A percentile compares a stretch with the other conserved stretches of the same genome.
Evolutionary conservation across 2,888 invertebrate genomes (phyloP).

Genomic region (Rhingia rostrata): DNA sequence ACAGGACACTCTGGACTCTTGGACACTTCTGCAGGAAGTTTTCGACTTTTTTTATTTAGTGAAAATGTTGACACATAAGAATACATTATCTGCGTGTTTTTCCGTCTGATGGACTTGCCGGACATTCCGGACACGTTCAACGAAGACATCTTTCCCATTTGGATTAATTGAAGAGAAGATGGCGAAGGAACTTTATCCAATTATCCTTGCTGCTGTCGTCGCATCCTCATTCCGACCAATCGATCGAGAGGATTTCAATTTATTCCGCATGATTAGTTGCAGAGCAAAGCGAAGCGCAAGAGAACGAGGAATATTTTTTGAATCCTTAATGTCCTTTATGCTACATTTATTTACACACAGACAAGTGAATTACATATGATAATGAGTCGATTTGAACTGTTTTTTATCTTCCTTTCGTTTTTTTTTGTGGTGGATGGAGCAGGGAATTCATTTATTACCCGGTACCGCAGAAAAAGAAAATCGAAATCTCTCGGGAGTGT

Average conservation of each 20-base stretch:
- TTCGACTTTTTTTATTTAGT: conserved; percentile 53
- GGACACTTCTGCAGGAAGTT: conserved; percentile 68
- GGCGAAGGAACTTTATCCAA: conserved; percentile 62
- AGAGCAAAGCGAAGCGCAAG: conserved; percentile 58
- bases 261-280: conserved; percentile 82
- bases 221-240: conserved; percentile 34
- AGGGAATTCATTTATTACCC: conserved; percentile 64
- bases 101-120: conserved; percentile 49
- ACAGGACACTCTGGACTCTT: neutral
- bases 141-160: conserved; percentile 69
- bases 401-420: conserved; percentile 42
- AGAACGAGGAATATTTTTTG: conserved; percentile 52
- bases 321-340: conserved; percentile 73
- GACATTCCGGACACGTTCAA: conserved; percentile 65
- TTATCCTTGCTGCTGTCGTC: conserved; percentile 28
- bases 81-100: conserved; percentile 68
- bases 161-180: conserved; percentile 73
- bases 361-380: conserved; percentile 74
- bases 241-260: conserved; percentile 76
- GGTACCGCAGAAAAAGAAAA: conserved; percentile 6
- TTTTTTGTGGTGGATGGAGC: no score
- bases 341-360: conserved; percentile 72
- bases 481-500: conserved; percentile 66
- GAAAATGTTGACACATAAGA: conserved; percentile 73
- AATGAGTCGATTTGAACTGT: conserved; percentile 73